Evolutionary conservation across 2,888 invertebrate genomes (phyloP).

Genomic region (Phragmatobia fuliginosa): DNA sequence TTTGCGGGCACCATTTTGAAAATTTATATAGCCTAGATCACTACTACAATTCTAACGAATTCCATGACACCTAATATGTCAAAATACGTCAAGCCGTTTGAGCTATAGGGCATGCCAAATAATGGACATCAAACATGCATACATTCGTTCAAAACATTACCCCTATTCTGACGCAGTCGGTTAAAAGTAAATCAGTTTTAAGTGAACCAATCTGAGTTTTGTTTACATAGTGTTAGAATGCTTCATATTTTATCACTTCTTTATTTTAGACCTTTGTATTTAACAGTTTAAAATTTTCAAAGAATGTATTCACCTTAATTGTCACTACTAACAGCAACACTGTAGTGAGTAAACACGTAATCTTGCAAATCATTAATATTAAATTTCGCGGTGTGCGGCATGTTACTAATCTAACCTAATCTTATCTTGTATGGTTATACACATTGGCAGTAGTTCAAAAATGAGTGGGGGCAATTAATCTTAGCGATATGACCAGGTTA

Average conservation of each 20-base stretch:
- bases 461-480: conserved; percentile 44
- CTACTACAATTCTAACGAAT: no score
- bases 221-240: neutral
- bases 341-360: conserved; percentile 20
- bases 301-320: conserved; percentile 16
- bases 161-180: no score
- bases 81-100: no score
- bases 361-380: conserved; percentile 36
- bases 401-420: conserved; percentile 39
- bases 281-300: conserved; percentile 19
- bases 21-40: no score
- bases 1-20: no score
- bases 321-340: conserved; percentile 23
- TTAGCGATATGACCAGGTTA: conserved; percentile 47
- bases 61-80: no score
- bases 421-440: conserved; percentile 42
- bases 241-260: conserved; percentile 12
- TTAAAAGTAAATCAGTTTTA: neutral
- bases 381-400: conserved; percentile 29
- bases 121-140: no score
- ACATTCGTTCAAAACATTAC: no score
- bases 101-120: no score
- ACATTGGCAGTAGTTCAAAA: conserved; percentile 51
- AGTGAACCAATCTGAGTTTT: no score
- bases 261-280: conserved; percentile 17